Base-by-base conservation (phyloP, 35 echinoderm and acorn worm species). In the Lytechinus variegatus region DNA sequence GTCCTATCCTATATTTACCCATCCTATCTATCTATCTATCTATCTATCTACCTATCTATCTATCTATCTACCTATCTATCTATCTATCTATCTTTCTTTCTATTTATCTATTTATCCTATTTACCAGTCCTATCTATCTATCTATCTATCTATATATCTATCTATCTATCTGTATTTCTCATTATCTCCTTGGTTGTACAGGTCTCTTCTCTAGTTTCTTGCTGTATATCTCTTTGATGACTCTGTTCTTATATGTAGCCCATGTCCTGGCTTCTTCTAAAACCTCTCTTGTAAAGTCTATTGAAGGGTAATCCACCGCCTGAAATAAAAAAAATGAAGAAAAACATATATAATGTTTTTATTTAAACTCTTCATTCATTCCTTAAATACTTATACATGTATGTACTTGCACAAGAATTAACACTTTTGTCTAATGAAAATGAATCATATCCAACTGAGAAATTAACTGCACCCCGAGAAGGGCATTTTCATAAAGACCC, bases 241-340 rank as follows among this genome's bases (percentile, higher is more conserved):
- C 28, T 9, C 54, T 92, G 87, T 93, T 91, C 91, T 96, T 96
- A 4, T 96, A 96, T 6, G 95, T 92, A 24, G 87, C 29, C 95
- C 95, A 96, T 56, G 87, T 86, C 28, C 95, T 96, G 87, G 95
- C 95, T 86, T 96, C 87, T 10, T 91, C 87, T 6, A 96, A 55
- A 92, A 92, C 52, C 56, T 86, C 61, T 19, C 89, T 89, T 10
- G 95, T 96, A 89, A 92, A 96, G 44, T 96, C 95, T 12, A 91
- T 89, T 7, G 95, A 96, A 27, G 95, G 95, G 27, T 96, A 96
- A 27, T 96, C 95, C 33, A 96, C 91, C 21, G 95, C 95, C 95
- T 96, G 19, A 53, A 71, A 71, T 9, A 53, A 92, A 6, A 86
- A 9, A 19, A 71, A 71, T 5, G 12, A 71, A 71, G 61, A 71